Conservation (phyloP, 2,797 vertebrate species). For the Coregonus suidteri region DNA sequence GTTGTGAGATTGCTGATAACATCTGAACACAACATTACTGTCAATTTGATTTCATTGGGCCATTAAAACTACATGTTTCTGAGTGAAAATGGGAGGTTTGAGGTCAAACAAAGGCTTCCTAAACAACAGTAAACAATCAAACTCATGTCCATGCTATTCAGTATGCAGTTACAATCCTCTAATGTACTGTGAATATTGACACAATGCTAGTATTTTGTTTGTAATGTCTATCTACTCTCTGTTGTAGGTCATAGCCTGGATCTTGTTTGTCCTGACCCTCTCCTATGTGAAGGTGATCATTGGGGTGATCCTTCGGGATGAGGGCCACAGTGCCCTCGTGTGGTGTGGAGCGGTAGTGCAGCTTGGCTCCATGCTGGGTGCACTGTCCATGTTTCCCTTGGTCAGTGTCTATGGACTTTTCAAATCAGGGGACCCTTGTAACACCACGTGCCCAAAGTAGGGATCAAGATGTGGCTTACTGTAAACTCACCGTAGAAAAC, state of each 20-base stretch:
- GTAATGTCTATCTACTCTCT: conserved; percentile 8
- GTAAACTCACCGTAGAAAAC: neutral
- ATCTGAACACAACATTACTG: neutral
- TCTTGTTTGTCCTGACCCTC: conserved; percentile 66
- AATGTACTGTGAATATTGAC: neutral
- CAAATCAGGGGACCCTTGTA: conserved; percentile 78
- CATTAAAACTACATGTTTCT: neutral
- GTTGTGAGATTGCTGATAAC: neutral
- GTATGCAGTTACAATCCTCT: neutral
- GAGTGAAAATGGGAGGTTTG: neutral
- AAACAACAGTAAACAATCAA: neutral
- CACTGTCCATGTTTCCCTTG: conserved; percentile 71
- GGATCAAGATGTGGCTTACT: neutral
- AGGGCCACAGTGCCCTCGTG: conserved; percentile 72
- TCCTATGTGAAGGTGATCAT: conserved; percentile 78
- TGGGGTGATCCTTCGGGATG: conserved; percentile 68
- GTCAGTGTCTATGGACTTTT: conserved; percentile 79
- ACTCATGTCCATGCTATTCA: neutral
- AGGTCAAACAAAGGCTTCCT: neutral
- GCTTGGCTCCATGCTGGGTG: conserved; percentile 71
- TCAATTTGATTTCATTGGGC: neutral
- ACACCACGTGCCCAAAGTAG: conserved; percentile 72
- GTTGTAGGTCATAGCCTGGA: conserved; percentile 68
- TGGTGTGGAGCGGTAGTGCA: conserved; percentile 77
- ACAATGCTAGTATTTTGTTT: neutral